Conservation (phyloP, 2,888 invertebrate genomes). For the Eupeodes luniger region DNA sequence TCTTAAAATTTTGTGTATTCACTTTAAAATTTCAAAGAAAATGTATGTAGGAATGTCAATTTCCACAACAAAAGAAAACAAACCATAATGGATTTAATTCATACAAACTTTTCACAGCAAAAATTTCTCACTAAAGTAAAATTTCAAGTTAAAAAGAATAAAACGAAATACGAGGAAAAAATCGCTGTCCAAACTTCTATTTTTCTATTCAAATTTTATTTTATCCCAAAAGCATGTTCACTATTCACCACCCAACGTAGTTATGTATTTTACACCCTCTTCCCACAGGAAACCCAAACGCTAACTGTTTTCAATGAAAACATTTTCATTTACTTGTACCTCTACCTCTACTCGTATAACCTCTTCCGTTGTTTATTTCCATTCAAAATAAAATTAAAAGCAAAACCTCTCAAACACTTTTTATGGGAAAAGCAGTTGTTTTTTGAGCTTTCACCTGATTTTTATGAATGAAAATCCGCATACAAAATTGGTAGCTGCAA, state of each 20-base stretch:
- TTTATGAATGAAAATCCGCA: slow-evolving; percentile 48
- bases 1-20: too few relatives aligned
- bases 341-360: too few relatives aligned
- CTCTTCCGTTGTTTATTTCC: slow-evolving; percentile 47
- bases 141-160: not conserved
- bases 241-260: not conserved
- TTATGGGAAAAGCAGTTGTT: slow-evolving; percentile 6
- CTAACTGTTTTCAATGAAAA: slow-evolving; percentile 23
- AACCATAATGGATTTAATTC: not conserved
- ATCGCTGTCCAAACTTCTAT: slow-evolving; percentile 1
- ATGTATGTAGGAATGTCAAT: not conserved
- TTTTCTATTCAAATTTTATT: slow-evolving; percentile 33
- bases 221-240: not conserved
- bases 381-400: slow-evolving; percentile 19
- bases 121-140: not conserved
- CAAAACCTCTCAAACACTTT: slow-evolving; percentile 45
- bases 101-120: not conserved
- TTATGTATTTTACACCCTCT: not conserved
- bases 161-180: not conserved
- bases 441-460: slow-evolving; percentile 8
- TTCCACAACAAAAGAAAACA: not conserved
- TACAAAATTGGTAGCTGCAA: slow-evolving; percentile 27
- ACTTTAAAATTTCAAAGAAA: not conserved
- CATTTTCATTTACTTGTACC: slow-evolving; percentile 9
- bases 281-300: slow-evolving; percentile 33